Evolutionary conservation across 2,888 invertebrate genomes (phyloP), one percentile per base, ranked within the genome.

Genomic region (Euclidia mi): DNA sequence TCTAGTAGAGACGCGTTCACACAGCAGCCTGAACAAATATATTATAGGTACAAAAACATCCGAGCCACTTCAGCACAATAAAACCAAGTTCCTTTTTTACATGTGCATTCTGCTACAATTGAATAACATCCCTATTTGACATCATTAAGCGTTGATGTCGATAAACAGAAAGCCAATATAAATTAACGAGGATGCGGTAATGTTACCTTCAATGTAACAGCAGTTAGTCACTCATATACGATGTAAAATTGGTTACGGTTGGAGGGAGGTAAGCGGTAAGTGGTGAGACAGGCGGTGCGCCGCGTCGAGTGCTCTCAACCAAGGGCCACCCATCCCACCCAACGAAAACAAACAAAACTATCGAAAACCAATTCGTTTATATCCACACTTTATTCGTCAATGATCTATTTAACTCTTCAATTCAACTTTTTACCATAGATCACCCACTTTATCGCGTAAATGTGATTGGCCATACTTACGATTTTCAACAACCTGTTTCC

Each of bases 301-400:
- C 50, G 41, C 20, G 40, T 46, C 47, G 60, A 65, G 67, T 50
- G 60, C 75, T 56, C 63, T 64, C 71, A 73, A 68, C 71, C 70
- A 66, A 78, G 78, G 44, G 67, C 70, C 68, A 76, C 71, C 73
- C 71, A 57, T 56, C 47, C 67, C 63, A 58, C 50, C 44, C 56
- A 65, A 70, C 76, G 71, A 69, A 77, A 79, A 82, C 80, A 84
- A 85, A 84, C 81, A 81, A 66, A 70, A 79, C 75, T 76, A 74
- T 74, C 72, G 74, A 78, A 80, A 81, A 73, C 77, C 81, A 81
- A 82, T 84, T 83, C 81, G 86, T 86, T 86, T 81, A 79, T 81
- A 81, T 78, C 73, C 74, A 65, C 78, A 76, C 78, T 81, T 76
- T 72, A 78, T 79, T 68, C 78, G 70, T 75, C 81, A 79, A 80